Percentiles rank a stretch among this genome's conserved stretches.
These are phyloP conservation scores for Empis livida DNA, from an alignment of 2,888 invertebrate genomes.

Conservation along the genomic window DNA sequence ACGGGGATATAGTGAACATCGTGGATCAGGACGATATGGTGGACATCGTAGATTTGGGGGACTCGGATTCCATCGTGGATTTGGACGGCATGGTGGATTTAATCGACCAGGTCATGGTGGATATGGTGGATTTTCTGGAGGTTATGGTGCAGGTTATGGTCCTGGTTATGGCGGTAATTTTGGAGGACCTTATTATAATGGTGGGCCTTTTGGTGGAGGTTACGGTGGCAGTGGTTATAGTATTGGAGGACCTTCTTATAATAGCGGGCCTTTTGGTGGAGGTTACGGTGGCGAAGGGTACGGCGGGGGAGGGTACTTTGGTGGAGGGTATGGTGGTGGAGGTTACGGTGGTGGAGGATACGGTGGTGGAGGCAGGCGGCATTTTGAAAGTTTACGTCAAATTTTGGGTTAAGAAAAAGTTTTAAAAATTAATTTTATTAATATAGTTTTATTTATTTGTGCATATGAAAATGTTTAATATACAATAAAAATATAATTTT, in stretches of 20 bases:
- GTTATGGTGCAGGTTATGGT: conserved; percentile 3
- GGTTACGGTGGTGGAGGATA: neutral
- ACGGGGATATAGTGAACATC: conserved; percentile 16
- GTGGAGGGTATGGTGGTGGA: conserved; percentile 1
- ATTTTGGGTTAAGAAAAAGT: no score
- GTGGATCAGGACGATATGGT: conserved; percentile 8
- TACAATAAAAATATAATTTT: no score
- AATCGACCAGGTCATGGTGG: conserved; percentile 4
- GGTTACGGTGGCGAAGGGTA: neutral
- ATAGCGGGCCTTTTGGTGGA: no score
- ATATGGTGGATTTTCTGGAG: neutral
- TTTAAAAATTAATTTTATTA: no score
- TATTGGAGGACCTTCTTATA: no score
- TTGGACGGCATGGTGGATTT: neutral
- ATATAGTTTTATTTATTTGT: no score
- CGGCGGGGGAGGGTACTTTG: conserved; percentile 2
- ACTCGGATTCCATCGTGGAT: neutral
- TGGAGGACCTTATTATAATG: no score
- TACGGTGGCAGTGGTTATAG: no score
- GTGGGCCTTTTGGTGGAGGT: neutral
- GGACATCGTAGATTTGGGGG: conserved; percentile 18
- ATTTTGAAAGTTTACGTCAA: no score
- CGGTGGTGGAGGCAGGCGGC: no score
- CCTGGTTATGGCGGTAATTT: no score
- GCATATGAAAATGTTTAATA: no score